Evolutionary conservation across 2,113 vertebrate genomes (phyloP).

Genomic region (Junco hyemalis): DNA sequence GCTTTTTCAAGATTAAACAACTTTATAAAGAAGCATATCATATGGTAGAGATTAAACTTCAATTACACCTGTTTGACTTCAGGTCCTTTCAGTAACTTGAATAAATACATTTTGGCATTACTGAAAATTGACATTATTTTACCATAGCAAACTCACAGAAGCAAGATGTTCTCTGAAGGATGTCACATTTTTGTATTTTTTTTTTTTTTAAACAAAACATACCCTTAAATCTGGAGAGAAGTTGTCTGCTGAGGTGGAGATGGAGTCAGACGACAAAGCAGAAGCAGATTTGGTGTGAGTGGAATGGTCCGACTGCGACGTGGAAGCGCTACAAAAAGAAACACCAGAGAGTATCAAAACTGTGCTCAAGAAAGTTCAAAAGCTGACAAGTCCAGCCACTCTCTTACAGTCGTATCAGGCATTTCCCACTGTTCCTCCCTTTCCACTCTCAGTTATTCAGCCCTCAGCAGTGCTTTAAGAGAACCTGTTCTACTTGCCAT

Average conservation of each 20-base stretch:
- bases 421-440: background rate
- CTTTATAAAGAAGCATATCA: background rate
- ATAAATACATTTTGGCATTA: background rate
- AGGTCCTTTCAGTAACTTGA: background rate
- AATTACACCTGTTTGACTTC: background rate
- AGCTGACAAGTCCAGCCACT: background rate
- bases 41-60: background rate
- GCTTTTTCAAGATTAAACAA: slow-evolving; percentile 23
- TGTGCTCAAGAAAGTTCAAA: background rate
- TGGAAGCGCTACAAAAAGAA: slow-evolving; percentile 79
- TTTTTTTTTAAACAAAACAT: background rate
- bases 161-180: background rate
- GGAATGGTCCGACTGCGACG: slow-evolving; percentile 90
- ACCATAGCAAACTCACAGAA: background rate
- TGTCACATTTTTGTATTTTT: background rate
- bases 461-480: background rate
- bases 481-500: background rate
- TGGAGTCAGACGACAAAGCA: slow-evolving; percentile 82
- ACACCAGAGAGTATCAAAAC: background rate
- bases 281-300: slow-evolving; percentile 80
- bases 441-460: background rate
- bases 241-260: slow-evolving; percentile 83
- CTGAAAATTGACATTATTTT: background rate
- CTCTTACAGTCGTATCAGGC: fast-evolving
- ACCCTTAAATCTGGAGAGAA: slow-evolving; percentile 89